These are phyloP conservation scores for Vicugna pacos DNA, from an alignment of 2,113 vertebrate species.

Conservation along the genomic window DNA sequence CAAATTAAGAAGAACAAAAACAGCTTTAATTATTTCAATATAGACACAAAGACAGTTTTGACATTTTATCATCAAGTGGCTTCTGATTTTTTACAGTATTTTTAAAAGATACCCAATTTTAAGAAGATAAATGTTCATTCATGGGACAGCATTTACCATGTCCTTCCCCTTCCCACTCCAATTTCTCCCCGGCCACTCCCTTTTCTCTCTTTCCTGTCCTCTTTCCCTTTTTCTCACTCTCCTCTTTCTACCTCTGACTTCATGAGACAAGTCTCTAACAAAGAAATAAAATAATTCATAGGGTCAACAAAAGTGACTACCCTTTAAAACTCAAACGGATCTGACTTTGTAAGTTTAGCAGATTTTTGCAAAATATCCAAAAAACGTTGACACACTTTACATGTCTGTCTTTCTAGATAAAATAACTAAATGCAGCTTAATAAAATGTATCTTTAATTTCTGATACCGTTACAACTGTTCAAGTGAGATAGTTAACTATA, in stretches of 20 bases:
- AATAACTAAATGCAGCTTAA: constrained; percentile 35
- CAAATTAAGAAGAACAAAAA: not conserved
- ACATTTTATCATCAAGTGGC: not conserved
- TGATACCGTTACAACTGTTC: constrained; percentile 29
- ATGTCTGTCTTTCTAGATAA: constrained; percentile 52
- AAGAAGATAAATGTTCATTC: not conserved
- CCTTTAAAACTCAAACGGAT: not conserved
- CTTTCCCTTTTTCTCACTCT: not conserved
- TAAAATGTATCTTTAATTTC: constrained; percentile 51
- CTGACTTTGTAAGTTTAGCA: constrained; percentile 38
- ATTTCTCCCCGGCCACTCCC: not conserved
- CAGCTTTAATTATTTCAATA: not conserved
- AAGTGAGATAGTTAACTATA: not conserved
- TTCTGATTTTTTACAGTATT: not conserved
- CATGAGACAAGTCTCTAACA: not conserved
- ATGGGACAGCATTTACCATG: not conserved
- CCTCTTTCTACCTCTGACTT: not conserved
- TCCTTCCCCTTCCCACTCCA: not conserved
- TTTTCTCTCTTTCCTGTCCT: not conserved
- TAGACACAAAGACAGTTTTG: not conserved
- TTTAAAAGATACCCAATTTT: not conserved
- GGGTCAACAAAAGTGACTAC: constrained; percentile 34
- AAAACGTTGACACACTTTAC: not conserved
- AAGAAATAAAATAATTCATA: constrained; percentile 6
- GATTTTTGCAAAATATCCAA: constrained; percentile 10